Base-by-base conservation (phyloP, 2,888 invertebrate species). In the Hypomecis punctinalis region DNA sequence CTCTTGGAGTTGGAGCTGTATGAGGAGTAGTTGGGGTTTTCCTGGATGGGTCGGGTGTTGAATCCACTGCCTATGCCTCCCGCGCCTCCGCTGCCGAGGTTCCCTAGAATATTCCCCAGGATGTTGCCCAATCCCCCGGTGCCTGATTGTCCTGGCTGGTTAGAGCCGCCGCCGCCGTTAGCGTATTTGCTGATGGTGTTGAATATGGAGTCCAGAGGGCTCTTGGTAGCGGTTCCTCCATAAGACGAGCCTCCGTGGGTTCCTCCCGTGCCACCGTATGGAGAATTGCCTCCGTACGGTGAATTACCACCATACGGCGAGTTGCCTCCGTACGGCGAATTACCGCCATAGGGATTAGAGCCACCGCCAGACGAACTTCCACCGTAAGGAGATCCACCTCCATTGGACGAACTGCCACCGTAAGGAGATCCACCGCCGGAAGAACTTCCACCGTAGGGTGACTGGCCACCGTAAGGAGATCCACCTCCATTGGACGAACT, bases 11-110 rank as follows among this genome's bases (percentile, higher is more conserved):
- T 88, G 1, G 88, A 83, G 72, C 82, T 82, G 63, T 88, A 82
- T 11, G 91, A 87, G 5, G 88, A 80, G 72, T 92, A 89, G 74
- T 86, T 89, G 13, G 93, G 93, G 69, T 93, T 93, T 75, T 90
- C 89, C 82, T 85, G 82, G 35, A 93, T 87, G 0, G 93, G 93
- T 63, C 93, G 81, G 46, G 93, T 92, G 77, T 93, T 91, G 67
- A 89, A 83, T 1, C 89, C 70, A 69, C 80, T 83, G 75, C 76
- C 84, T 49, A 89, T 71, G 61, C 79, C 90, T 68, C 76, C 85
- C 72, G 91, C 91, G 55, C 89, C 83, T 61, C 80, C 90, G 70
- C 75, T 86, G 73, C 91, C 92, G 53, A 91, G 76, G 72, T 87
- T 85, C 68, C 85, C 82, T 49, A 92, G 81, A 57, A 93, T 79